Evolutionary conservation across 1,140 invertebrate genomes (phyloP), one percentile per base, ranked within the genome.

Genomic region (Leptonema lineaticorne): DNA sequence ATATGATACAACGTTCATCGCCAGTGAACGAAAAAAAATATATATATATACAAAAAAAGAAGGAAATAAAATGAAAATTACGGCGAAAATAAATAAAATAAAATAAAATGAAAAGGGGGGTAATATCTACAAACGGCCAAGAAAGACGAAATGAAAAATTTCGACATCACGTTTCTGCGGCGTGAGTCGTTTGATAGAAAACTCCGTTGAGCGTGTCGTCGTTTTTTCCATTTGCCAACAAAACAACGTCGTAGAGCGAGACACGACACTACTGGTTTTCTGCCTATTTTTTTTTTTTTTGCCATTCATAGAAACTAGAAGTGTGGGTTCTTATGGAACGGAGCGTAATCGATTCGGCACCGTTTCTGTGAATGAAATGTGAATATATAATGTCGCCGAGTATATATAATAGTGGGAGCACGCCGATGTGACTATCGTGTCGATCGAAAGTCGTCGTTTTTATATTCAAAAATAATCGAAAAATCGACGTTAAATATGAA

Each of bases 241-340:
- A 33, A 33, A 33, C 5, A 33, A 11, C 5, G 4, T 45, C 37
- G 46, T 20, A 22, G 16, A 18, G 9, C 7, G 20, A 53, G 20
- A 53, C 50, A 53, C 50, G 50, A 53, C 50, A 53, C 50, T 53
- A 53, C 50, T 53, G 50, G 50, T 53, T 53, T n/a, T n/a, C n/a
- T n/a, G n/a, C n/a, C n/a, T n/a, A n/a, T n/a, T n/a, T n/a, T n/a
- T n/a, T n/a, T n/a, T n/a, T n/a, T n/a, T 53, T 53, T 53, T 53
- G 50, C 50, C 50, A 53, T 53, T 53, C 50, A 53, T 53, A 53
- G 50, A 53, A 53, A 53, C 50, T 53, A 53, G 50, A 53, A 53
- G 50, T 53, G 50, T 53, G 50, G 50, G 50, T 26, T 53, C 50
- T 53, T 53, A 53, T 53, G 50, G 50, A 53, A 53, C 22, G 50